Base-by-base conservation (phyloP, 2,113 vertebrate genomes). In the Bubo scandiacus region DNA sequence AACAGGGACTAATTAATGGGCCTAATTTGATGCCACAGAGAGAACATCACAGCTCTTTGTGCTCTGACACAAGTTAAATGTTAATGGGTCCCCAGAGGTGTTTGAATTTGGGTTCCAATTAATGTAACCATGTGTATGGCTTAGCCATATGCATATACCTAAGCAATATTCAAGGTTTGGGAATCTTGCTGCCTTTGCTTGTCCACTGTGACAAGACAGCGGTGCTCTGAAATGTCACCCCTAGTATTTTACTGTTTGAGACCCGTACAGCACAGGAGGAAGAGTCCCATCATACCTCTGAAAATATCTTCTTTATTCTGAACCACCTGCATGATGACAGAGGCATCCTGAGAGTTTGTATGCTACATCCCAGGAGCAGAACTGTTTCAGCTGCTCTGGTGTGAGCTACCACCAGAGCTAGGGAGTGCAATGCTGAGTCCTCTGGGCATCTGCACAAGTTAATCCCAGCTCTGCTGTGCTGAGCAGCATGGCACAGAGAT, bases 1-100 rank as follows among this genome's bases (percentile, higher is more conserved):
- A 90, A 34, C 68, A 85, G 70, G 38, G 73, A 38, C 52, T 66
- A 92, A 93, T 94, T 94, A 97, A 91, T 75, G 86, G 82, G 58
- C 83, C 57, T 93, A 66, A 96, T 94, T 72, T 83, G 94, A 49
- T 81, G 66, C 55, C 74, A 89, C 80, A 85, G 66, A 77, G 87
- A 93, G 81, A 94, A 67, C 34, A 72, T 66, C 27, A 29, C 58
- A 86, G 62, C 57, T 92, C 38, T 57, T 57, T 77, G 58, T 74
- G 68, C 87, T 96, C 63, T 95, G 90, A 73, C 73, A 92, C 27
- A 61, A 77, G 38, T 20, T 79, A 71, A 91, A 95, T 90, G 88
- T 66, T 75, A 88, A 87, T 51, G 57, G 84, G 84, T 90, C 21
- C 57, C 38, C 27, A 63, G 83, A 92, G 82, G 59, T 68, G 62